A percentile compares a stretch with the other conserved stretches of the same genome.
Conservation (phyloP, 2,113 vertebrate genomes). For the Tor tambroides region DNA sequence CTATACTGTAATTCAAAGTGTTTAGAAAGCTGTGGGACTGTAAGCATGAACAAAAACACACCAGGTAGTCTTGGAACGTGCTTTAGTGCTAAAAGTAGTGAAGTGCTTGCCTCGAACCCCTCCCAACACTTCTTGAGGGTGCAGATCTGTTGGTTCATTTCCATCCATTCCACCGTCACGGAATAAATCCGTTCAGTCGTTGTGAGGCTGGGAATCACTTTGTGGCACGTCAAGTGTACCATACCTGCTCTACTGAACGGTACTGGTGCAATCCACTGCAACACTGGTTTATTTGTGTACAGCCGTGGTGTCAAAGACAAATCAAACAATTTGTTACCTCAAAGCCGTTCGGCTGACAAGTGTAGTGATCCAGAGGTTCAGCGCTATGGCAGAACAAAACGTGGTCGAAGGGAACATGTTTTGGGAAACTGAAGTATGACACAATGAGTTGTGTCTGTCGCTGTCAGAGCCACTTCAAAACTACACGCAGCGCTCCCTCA, state of each 20-base stretch:
- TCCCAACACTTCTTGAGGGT: conserved; percentile 7
- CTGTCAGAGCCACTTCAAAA: conserved; percentile 28
- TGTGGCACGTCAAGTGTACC: conserved; percentile 53
- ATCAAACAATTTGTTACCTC: conserved; percentile 16
- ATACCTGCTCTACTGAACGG: conserved; percentile 61
- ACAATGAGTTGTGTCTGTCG: conserved; percentile 5
- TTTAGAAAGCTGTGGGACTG: conserved; percentile 56
- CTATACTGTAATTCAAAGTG: conserved; percentile 52
- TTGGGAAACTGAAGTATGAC: conserved; percentile 9
- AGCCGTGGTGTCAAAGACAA: neutral
- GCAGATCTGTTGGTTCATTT: conserved; percentile 38
- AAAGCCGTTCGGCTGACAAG: neutral
- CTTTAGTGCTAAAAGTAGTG: conserved; percentile 45
- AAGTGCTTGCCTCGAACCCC: neutral
- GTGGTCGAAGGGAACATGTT: conserved; percentile 18
- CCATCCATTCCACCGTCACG: conserved; percentile 42
- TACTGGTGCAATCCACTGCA: conserved; percentile 55
- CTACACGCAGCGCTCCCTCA: neutral
- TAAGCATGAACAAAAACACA: conserved; percentile 40
- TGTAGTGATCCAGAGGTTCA: neutral
- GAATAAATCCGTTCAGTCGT: conserved; percentile 66
- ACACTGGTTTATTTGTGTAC: conserved; percentile 70
- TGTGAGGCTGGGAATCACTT: conserved; percentile 64
- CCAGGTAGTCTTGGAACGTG: conserved; percentile 59
- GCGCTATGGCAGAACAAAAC: conserved; percentile 16